Evolutionary conservation across 2,888 invertebrate species (phyloP).

Genomic region (Acrocyrtus sp.): DNA sequence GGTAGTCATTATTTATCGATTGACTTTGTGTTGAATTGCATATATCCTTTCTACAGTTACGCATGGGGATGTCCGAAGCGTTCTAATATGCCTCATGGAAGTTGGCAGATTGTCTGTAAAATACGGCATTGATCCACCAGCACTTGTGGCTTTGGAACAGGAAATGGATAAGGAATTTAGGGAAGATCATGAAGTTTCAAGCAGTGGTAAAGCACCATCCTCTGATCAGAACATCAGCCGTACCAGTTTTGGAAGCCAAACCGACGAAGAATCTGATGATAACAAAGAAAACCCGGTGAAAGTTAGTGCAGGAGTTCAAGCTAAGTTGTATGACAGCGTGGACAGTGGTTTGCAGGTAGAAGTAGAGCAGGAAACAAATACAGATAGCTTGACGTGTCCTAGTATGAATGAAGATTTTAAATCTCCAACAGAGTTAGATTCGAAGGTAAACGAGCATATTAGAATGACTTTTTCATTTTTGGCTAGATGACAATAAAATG

Average conservation of each 20-base stretch:
- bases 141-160: constrained; percentile 82
- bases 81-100: constrained; percentile 85
- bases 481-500: too few species aligned
- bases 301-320: constrained; percentile 47
- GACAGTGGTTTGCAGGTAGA: constrained; percentile 67
- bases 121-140: constrained; percentile 83
- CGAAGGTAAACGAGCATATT: constrained; percentile 66
- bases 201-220: constrained; percentile 31
- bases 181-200: constrained; percentile 35
- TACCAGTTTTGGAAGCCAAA: constrained; percentile 54
- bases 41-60: constrained; percentile 76
- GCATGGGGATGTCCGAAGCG: constrained; percentile 85
- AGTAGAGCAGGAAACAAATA: constrained; percentile 43
- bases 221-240: constrained; percentile 47
- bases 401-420: constrained; percentile 27
- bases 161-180: constrained; percentile 85
- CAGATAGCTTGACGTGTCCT: background rate
- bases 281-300: constrained; percentile 58
- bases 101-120: constrained; percentile 83
- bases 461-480: too few species aligned
- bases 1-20: too few species aligned
- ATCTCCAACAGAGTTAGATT: constrained; percentile 77
- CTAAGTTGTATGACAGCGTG: constrained; percentile 61
- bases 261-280: constrained; percentile 56
- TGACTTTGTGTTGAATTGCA: too few species aligned